Percentiles rank a stretch among this genome's conserved stretches.
Evolutionary conservation across 2,888 invertebrate genomes (phyloP).

Genomic region (Magallana nippona): DNA sequence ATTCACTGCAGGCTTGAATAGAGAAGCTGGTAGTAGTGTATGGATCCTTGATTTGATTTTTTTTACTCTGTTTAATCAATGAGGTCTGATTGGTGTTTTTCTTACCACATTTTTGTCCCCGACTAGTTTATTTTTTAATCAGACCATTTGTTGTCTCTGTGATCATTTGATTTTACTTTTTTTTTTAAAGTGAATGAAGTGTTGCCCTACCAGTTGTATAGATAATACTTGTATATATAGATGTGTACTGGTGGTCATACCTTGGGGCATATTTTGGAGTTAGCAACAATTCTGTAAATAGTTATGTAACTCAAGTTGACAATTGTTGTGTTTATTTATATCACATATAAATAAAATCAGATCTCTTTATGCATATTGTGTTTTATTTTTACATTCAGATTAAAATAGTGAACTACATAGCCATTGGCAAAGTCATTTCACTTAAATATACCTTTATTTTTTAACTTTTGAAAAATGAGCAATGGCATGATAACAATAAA

Average conservation of each 20-base stretch:
- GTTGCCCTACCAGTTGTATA: background rate
- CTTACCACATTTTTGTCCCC: too few relatives aligned
- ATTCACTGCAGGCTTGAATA: too few relatives aligned
- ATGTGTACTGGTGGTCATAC: background rate
- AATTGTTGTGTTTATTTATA: constrained; percentile 28
- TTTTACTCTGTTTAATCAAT: too few relatives aligned
- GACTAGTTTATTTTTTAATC: background rate
- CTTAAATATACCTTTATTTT: too few relatives aligned
- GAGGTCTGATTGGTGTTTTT: too few relatives aligned
- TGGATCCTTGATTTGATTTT: too few relatives aligned
- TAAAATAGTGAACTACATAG: too few relatives aligned
- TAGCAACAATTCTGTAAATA: background rate
- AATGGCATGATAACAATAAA: too few relatives aligned
- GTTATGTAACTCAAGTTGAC: background rate
- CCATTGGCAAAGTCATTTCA: too few relatives aligned
- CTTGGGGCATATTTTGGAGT: background rate
- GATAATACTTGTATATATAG: constrained; percentile 11
- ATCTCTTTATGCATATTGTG: background rate
- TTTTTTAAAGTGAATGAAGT: background rate
- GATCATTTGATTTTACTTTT: background rate
- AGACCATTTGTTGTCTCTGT: constrained; percentile 16
- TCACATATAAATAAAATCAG: constrained; percentile 26
- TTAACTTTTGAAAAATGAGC: too few relatives aligned
- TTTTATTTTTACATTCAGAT: too few relatives aligned
- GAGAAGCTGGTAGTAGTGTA: too few relatives aligned